Evolutionary conservation across 2,797 vertebrate species (phyloP), one percentile per base, ranked within the genome.

Genomic region (Schizopygopsis malacanthus): DNA sequence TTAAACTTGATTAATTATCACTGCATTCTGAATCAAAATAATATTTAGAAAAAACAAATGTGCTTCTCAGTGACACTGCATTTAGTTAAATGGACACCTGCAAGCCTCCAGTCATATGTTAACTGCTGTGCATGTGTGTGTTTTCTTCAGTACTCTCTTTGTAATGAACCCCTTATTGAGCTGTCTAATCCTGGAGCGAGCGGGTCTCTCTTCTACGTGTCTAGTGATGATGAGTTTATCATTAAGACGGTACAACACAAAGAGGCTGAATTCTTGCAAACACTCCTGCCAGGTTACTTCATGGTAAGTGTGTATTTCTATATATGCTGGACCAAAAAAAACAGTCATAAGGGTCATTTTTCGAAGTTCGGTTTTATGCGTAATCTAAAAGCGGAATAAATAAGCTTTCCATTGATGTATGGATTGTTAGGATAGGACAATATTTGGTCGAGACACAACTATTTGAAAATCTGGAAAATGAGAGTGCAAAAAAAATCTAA

Each of bases 211-310:
- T 99, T 99, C 93, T 99, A 99, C 2, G 95, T 99, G n/a, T 97
- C 97, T 75, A 95, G 94, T 0, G 98, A 99, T 1, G 98, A 99
- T 0, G 98, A 99, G 87, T 99, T 97, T 89, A 99, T 99, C 89
- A 97, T 99, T 88, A 99, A 99, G 90, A 99, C 98, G 0, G 97
- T 99, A 78, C 98, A 99, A 90, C 97, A 98, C 94, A 99, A 99
- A 92, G 98, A 99, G 91, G 98, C 98, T 0, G 98, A 99, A 89
- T 99, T 99, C 92, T 89, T 99, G 69, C 98, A 99, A 95, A 99
- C 98, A 90, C 95, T 99, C 47, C 96, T 99, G 72, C 98, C 98
- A 0, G 98, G 98, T 4, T 99, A 99, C 90, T 99, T 99, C 89
- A 98, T 99, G 97, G 98, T 99, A 89, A 95, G 95, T 39, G 43